A percentile compares a stretch with the other conserved stretches of the same genome.
These are phyloP conservation scores for Conus ventricosus DNA, from an alignment of 1,140 invertebrate genomes.

Conservation along the genomic window DNA sequence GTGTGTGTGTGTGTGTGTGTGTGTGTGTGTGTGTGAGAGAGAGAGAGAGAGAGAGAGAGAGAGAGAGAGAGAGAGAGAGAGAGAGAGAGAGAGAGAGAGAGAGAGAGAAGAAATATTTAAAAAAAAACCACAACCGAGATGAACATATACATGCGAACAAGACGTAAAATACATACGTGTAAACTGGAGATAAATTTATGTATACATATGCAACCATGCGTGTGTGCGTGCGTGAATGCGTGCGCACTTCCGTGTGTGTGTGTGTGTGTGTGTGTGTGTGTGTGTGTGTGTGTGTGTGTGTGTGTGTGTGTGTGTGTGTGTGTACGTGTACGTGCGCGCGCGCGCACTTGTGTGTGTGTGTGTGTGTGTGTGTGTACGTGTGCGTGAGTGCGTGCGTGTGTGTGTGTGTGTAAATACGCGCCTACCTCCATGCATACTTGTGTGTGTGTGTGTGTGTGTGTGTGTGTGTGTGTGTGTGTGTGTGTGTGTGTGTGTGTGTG, in stretches of 20 bases:
- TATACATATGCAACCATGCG: neutral
- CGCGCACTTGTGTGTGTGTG: too few species aligned
- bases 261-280: too few species aligned
- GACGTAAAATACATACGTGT: neutral
- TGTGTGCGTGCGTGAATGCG: neutral
- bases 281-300: too few species aligned
- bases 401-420: too few species aligned
- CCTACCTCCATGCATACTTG: too few species aligned
- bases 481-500: too few species aligned
- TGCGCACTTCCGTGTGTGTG: neutral
- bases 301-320: too few species aligned
- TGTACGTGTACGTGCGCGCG: neutral
- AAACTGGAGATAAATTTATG: neutral
- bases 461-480: neutral
- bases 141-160: neutral
- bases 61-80: conserved; percentile 13
- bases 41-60: neutral
- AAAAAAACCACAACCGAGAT: neutral
- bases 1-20: neutral
- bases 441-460: neutral
- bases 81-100: neutral
- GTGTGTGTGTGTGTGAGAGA: neutral
- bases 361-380: too few species aligned
- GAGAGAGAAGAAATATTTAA: neutral
- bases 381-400: too few species aligned